These are phyloP conservation scores for Nyctibius grandis DNA, from an alignment of 2,797 vertebrate species.

Conservation along the genomic window DNA sequence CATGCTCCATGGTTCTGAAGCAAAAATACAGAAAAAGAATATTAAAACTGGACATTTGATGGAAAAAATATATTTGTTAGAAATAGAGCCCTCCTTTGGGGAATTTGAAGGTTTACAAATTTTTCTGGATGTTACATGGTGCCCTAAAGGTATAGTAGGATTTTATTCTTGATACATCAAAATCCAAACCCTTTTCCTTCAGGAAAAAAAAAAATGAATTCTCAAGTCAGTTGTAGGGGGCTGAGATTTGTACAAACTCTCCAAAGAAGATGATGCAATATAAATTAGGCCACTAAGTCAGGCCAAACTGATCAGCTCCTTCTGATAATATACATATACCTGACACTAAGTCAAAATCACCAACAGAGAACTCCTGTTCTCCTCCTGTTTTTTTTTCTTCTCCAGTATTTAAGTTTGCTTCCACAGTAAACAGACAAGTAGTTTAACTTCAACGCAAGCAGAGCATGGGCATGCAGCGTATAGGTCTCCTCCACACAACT, in stretches of 20 bases:
- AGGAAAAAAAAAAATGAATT: background rate
- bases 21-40: background rate
- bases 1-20: background rate
- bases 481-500: background rate
- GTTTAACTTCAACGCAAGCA: background rate
- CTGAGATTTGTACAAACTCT: background rate
- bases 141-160: background rate
- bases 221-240: background rate
- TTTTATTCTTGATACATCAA: background rate
- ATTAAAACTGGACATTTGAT: background rate
- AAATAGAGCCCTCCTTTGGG: background rate
- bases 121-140: background rate
- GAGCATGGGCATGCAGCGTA: accelerated
- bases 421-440: background rate
- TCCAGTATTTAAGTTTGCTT: background rate
- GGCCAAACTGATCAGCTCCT: background rate
- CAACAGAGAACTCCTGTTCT: background rate
- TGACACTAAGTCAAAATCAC: background rate
- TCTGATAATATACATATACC: background rate
- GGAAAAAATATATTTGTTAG: background rate
- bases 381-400: background rate
- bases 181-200: background rate
- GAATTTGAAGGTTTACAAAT: background rate
- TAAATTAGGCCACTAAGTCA: background rate
- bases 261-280: background rate